Conservation (phyloP, 2,888 invertebrate species). For the Harpalus rufipes region DNA sequence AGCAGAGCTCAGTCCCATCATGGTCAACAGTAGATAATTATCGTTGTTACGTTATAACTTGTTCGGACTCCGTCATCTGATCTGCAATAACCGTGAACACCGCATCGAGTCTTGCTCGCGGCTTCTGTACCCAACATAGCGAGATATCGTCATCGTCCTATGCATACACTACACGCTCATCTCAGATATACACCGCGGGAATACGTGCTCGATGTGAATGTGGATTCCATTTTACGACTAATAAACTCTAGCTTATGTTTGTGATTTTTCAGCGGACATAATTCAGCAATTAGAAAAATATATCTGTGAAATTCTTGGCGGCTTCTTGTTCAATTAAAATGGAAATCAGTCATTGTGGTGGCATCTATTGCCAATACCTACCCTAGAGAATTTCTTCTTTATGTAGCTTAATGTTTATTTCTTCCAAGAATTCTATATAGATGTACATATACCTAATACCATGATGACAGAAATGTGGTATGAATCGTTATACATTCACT, state of each 20-base stretch:
- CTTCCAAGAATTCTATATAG: neutral
- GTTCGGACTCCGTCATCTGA: slow-evolving; percentile 64
- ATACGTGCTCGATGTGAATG: no score
- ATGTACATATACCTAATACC: neutral
- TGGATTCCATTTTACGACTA: neutral
- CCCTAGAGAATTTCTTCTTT: neutral
- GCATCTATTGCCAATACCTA: neutral
- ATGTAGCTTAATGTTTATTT: neutral
- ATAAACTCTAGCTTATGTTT: neutral
- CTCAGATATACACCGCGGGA: no score
- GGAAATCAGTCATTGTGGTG: neutral
- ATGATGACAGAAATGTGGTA: neutral
- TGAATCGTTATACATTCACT: no score
- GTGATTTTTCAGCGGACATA: neutral
- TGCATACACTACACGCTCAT: no score
- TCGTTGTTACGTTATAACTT: slow-evolving; percentile 66
- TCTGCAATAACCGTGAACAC: slow-evolving; percentile 62
- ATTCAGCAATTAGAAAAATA: neutral
- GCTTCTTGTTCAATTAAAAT: neutral
- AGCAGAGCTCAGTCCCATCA: slow-evolving; percentile 47
- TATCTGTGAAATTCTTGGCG: neutral
- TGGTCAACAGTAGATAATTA: slow-evolving; percentile 66
- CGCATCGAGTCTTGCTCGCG: slow-evolving; percentile 11
- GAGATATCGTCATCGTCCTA: neutral
- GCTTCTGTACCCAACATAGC: slow-evolving; percentile 17